Conservation (phyloP, 2,888 invertebrate species). For the Morinoia aosen region DNA sequence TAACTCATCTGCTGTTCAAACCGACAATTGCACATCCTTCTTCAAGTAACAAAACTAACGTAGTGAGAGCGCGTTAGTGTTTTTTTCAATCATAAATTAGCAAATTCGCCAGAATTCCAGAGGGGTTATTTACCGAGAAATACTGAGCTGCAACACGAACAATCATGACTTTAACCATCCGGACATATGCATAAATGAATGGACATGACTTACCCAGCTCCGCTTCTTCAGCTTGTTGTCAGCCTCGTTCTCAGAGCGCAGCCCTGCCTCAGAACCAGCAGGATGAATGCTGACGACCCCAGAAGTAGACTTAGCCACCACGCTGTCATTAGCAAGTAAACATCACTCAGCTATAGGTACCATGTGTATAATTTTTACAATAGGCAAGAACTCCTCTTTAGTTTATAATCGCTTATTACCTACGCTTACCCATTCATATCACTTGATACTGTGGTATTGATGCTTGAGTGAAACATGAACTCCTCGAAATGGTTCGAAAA, state of each 20-base stretch:
- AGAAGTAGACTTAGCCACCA: not conserved
- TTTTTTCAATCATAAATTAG: too few species aligned
- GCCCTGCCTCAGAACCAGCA: not conserved
- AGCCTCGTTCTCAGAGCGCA: constrained; percentile 60
- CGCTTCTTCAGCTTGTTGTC: constrained; percentile 63
- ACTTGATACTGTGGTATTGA: not conserved
- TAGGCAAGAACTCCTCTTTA: not conserved
- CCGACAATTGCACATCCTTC: too few species aligned
- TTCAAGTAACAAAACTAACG: too few species aligned
- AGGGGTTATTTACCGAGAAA: too few species aligned
- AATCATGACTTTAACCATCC: too few species aligned
- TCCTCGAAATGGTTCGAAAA: not conserved
- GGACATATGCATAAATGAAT: too few species aligned
- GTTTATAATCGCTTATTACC: not conserved
- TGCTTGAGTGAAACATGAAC: not conserved
- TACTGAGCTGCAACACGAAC: too few species aligned
- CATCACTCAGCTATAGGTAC: not conserved
- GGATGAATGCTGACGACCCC: not conserved
- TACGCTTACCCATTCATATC: not conserved
- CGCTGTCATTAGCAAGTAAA: not conserved
- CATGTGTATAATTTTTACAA: not conserved
- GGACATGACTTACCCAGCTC: constrained; percentile 61
- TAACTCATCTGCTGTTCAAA: too few species aligned
- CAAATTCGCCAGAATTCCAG: too few species aligned
- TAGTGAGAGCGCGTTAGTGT: too few species aligned